Conservation (phyloP, 2,113 vertebrate genomes). For the Antidorcas marsupialis region DNA sequence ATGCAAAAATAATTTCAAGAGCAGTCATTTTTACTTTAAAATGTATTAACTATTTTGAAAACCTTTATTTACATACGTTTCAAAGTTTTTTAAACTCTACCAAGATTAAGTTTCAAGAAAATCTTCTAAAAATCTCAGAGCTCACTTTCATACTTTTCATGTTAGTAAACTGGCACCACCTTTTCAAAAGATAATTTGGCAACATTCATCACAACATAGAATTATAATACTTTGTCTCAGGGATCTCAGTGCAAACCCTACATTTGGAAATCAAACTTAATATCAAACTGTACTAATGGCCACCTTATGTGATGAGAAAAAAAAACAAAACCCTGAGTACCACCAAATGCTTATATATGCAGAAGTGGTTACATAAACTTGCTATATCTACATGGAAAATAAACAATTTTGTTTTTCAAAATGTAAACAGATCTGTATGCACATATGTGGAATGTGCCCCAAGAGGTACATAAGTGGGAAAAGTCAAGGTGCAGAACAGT, state of each 20-base stretch:
- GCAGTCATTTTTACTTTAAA: not conserved
- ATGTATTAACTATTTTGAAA: not conserved
- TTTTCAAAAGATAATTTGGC: not conserved
- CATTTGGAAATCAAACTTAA: not conserved
- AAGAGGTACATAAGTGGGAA: not conserved
- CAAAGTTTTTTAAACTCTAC: not conserved
- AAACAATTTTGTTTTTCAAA: not conserved
- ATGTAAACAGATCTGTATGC: not conserved
- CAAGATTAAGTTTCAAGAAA: not conserved
- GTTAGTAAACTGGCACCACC: not conserved
- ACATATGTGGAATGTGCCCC: not conserved
- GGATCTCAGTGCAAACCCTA: not conserved
- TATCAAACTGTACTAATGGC: not conserved
- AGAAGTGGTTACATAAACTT: not conserved
- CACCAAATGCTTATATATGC: not conserved
- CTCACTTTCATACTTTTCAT: not conserved
- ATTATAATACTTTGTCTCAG: not conserved
- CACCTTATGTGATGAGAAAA: not conserved
- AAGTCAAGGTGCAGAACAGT: not conserved
- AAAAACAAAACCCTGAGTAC: not conserved
- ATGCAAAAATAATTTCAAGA: not conserved
- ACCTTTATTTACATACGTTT: not conserved
- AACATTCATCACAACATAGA: not conserved
- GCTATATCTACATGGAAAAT: not conserved
- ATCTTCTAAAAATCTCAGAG: not conserved